Base-by-base conservation (phyloP, 2,888 invertebrate species). In the Sclerodermus sp. region DNA sequence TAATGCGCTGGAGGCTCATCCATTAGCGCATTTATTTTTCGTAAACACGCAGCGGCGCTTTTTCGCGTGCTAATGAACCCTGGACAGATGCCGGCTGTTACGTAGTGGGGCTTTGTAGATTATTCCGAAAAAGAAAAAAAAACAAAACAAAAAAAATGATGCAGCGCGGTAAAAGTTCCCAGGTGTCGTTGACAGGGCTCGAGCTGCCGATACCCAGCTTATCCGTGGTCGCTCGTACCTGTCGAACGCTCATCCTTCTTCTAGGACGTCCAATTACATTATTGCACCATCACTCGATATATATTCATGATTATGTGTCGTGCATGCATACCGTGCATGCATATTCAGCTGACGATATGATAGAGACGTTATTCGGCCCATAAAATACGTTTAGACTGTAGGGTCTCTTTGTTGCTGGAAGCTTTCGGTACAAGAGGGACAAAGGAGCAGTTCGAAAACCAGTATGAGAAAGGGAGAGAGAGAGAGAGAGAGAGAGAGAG, bases 331-430 rank as follows among this genome's bases (percentile, higher is more conserved):
- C 51, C 30, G 51, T 49, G 62, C 66, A 72, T 73, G 65, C 70
- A 73, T 75, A 74, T 74, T 74, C 70, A 52, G 55, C 42, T 42
- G 51, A 42, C 57, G 63, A 60, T 64, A 60, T 64, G 72, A 75
- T 74, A 73, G 74, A 75, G 75, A 75, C 69, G 72, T 75, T 68
- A 65, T 58, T 59, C 60, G 64, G 57, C 63, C 60, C 61, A 67
- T 72, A 70, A 74, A 73, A 69, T 70, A 73, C 67, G 69, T 70
- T 70, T 70, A 70, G 66, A 66, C 62, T 45, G 49, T 39, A 42
- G 39, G 29, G 40, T 53, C 46, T 51, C 55, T 50, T 53, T 51
- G 31, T 50, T 45, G 14, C 34, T 29, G 4, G 23, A 30, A 29
- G 31, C 41, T 17, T 12, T n/a, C 15, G 32, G 41, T 17, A 18